phyloP scores from a whole-genome alignment of 2,113 vertebrate species.

The Nycticorax nycticorax region DNA sequence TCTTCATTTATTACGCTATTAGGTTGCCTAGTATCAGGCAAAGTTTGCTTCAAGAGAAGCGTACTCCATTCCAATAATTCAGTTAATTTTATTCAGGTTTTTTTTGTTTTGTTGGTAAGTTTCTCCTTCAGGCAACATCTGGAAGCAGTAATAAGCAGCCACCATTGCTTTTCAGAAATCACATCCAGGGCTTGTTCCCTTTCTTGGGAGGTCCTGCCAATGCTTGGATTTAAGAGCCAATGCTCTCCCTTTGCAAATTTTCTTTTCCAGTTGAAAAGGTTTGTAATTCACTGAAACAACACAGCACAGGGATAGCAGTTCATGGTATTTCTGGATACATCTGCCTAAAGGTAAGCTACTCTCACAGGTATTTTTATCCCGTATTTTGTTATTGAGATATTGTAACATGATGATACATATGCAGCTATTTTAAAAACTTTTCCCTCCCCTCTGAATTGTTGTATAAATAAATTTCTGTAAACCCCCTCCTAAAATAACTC shows the following conservation, averaged over 20 bases:
- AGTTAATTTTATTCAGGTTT: neutral
- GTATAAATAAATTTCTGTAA: neutral
- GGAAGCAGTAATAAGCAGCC: neutral
- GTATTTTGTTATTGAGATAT: neutral
- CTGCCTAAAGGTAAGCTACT: neutral
- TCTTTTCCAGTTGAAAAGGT: neutral
- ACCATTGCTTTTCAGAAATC: neutral
- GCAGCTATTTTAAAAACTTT: neutral
- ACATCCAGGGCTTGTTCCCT: neutral
- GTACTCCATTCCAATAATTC: neutral
- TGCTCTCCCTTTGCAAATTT: neutral
- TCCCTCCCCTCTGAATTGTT: neutral
- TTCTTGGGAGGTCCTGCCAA: neutral
- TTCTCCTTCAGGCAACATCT: neutral
- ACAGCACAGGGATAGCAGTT: neutral
- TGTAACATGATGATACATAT: neutral
- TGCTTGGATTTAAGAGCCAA: neutral
- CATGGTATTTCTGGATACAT: neutral
- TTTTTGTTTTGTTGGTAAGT: neutral
- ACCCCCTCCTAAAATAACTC: neutral
- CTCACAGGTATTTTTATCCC: neutral
- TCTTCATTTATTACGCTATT: neutral
- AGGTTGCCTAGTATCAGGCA: neutral
- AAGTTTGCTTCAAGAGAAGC: neutral
- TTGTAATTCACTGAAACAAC: neutral